Percentiles rank a stretch among this genome's conserved stretches.
Conservation (phyloP, 2,113 vertebrate species). For the Scomber japonicus region DNA sequence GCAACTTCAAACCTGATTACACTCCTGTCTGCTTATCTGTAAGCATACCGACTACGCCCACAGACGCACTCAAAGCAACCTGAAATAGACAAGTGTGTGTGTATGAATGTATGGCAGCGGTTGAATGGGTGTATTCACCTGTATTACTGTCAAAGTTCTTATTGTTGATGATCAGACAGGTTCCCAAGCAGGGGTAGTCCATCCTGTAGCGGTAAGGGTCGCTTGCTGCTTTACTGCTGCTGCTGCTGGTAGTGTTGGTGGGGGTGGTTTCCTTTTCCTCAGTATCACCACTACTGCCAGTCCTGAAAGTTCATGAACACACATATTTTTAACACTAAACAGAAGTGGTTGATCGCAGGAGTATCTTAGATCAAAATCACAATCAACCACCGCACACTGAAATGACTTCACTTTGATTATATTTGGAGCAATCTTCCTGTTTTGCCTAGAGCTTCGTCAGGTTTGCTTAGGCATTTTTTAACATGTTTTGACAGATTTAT, state of each 20-base stretch:
- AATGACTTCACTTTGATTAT: too few species aligned
- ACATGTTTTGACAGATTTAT: not conserved
- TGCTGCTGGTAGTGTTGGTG: not conserved
- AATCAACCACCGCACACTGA: too few species aligned
- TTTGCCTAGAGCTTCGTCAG: too few species aligned
- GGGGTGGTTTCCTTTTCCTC: not conserved
- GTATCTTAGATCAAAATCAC: too few species aligned
- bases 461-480: not conserved
- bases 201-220: conserved; percentile 65
- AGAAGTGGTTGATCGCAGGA: too few species aligned
- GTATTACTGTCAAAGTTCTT: conserved; percentile 62
- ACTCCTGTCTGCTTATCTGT: too few species aligned
- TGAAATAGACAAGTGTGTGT: not conserved
- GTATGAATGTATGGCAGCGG: not conserved
- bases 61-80: too few species aligned
- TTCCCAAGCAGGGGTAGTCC: conserved; percentile 68
- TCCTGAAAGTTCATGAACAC: conserved; percentile 2
- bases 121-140: conserved; percentile 24
- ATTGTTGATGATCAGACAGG: conserved; percentile 78
- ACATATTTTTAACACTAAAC: not conserved
- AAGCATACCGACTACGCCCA: too few species aligned
- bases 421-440: too few species aligned
- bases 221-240: too few species aligned
- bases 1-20: too few species aligned
- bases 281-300: not conserved